These are phyloP conservation scores for Gymnothorax reevesii DNA, from an alignment of 2,797 vertebrate species.

Conservation along the genomic window DNA sequence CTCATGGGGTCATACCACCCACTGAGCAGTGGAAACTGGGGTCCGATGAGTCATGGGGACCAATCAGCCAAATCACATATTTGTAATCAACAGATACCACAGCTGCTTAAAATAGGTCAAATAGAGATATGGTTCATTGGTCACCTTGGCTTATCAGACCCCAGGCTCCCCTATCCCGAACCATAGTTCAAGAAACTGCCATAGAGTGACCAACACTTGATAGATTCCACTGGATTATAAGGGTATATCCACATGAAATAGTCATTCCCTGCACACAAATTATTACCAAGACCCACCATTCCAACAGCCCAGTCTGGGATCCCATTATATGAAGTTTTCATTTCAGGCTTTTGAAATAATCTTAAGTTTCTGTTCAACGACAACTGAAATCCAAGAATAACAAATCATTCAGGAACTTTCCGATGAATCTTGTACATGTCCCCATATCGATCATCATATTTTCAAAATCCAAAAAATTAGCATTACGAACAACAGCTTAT, in stretches of 20 bases:
- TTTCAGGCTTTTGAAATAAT: not conserved
- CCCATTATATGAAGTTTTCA: not conserved
- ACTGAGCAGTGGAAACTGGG: no score
- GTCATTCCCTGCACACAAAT: not conserved
- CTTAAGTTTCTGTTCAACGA: not conserved
- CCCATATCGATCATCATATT: not conserved
- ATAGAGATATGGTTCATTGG: no score
- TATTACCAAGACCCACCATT: constrained; percentile 10
- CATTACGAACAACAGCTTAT: not conserved
- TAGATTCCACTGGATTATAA: not conserved
- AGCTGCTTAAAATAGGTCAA: no score
- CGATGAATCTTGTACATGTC: not conserved
- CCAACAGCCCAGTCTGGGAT: not conserved
- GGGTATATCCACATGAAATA: not conserved
- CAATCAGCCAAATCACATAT: no score
- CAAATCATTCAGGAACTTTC: not conserved
- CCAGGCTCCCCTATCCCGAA: no score
- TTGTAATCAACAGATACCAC: no score
- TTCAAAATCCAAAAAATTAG: constrained; percentile 21
- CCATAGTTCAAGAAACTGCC: no score
- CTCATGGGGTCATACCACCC: no score
- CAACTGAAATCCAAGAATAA: not conserved
- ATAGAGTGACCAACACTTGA: not conserved
- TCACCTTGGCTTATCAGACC: no score
- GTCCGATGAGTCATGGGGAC: no score